phyloP scores from a whole-genome alignment of 2,797 vertebrate genomes.

The Rhinogobio ventralis region DNA sequence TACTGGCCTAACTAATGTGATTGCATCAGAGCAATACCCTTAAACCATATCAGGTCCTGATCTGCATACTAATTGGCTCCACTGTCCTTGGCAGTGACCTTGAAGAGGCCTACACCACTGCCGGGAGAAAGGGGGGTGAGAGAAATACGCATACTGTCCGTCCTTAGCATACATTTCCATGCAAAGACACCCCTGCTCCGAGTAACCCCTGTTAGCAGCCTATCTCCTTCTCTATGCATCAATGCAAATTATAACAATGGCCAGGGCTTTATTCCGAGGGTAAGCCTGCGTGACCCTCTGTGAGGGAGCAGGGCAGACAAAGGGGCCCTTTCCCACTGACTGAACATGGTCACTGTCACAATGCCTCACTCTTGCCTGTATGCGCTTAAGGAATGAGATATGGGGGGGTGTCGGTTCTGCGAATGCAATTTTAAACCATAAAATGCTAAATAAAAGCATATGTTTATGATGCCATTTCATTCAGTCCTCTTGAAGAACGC shows the following conservation, averaged over 20 bases:
- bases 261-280: constrained; percentile 78
- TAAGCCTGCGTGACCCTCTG: constrained; percentile 83
- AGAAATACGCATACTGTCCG: constrained; percentile 81
- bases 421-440: constrained; percentile 54
- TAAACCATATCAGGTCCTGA: constrained; percentile 89
- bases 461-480: constrained; percentile 51
- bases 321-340: constrained; percentile 79
- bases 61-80: constrained; percentile 95
- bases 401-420: constrained; percentile 29
- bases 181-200: constrained; percentile 78
- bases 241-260: constrained; percentile 85
- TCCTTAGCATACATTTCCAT: constrained; percentile 86
- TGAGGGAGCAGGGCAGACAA: constrained; percentile 75
- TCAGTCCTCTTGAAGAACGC: constrained; percentile 38
- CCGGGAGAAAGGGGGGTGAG: constrained; percentile 68
- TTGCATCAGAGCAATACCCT: constrained; percentile 96
- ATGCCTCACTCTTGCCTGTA: constrained; percentile 51
- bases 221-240: constrained; percentile 76
- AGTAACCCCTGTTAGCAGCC: constrained; percentile 70
- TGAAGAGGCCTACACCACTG: constrained; percentile 81
- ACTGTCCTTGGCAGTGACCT: constrained; percentile 91
- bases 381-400: constrained; percentile 53
- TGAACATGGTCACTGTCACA: constrained; percentile 73
- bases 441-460: constrained; percentile 63
- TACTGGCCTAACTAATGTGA: constrained; percentile 93